These are phyloP conservation scores for Didymodactylos carnosus DNA, from an alignment of 2,888 invertebrate species.

Conservation along the genomic window DNA sequence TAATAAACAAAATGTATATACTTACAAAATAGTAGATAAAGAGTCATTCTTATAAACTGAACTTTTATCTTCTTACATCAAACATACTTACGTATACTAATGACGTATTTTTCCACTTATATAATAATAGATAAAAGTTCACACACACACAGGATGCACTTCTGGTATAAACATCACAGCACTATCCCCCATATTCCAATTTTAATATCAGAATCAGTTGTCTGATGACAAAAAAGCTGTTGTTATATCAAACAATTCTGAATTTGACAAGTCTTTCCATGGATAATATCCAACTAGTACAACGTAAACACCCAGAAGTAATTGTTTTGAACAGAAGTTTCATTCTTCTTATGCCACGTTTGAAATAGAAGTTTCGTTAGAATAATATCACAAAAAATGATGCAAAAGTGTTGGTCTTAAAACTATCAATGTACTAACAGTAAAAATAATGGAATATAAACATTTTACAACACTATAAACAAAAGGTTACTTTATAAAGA, in stretches of 20 bases:
- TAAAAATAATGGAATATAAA: too few species aligned
- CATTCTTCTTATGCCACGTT: not conserved
- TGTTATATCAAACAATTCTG: not conserved
- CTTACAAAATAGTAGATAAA: too few species aligned
- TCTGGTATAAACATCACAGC: too few species aligned
- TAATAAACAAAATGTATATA: too few species aligned
- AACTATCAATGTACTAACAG: not conserved
- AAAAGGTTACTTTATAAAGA: not conserved
- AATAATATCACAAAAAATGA: not conserved
- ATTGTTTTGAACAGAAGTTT: not conserved
- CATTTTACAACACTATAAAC: not conserved
- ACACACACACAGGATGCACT: too few species aligned
- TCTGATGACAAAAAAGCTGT: slow-evolving; percentile 1
- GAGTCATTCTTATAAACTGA: too few species aligned
- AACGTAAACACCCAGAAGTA: not conserved
- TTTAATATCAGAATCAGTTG: not conserved
- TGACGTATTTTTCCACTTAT: too few species aligned
- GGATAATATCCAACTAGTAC: not conserved
- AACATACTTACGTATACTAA: too few species aligned
- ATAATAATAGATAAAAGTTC: too few species aligned
- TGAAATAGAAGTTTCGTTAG: not conserved
- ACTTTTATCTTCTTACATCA: too few species aligned
- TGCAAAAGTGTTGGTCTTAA: not conserved
- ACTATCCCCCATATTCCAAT: slow-evolving; percentile 13
- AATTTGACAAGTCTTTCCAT: slow-evolving; percentile 1